Conservation (phyloP, 1,140 invertebrate species). For the Procambarus virginalis region DNA sequence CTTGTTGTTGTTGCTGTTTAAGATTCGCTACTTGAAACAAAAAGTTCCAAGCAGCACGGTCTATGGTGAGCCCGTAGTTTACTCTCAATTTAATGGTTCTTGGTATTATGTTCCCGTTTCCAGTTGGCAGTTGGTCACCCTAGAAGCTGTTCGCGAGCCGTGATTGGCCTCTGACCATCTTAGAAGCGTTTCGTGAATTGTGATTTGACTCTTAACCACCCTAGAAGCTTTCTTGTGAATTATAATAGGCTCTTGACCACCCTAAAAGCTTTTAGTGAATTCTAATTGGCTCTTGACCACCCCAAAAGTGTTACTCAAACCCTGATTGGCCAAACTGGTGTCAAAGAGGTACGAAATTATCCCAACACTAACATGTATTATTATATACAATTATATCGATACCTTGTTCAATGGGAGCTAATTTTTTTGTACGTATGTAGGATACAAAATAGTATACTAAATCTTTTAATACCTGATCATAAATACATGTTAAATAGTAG, state of each 20-base stretch:
- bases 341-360: constrained; percentile 6
- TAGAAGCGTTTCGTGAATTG: neutral
- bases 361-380: neutral
- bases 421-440: constrained; percentile 53
- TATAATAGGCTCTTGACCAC: neutral
- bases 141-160: neutral
- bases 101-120: too few relatives aligned
- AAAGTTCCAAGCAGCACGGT: too few relatives aligned
- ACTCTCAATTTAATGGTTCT: too few relatives aligned
- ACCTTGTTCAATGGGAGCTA: constrained; percentile 32
- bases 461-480: constrained; percentile 64
- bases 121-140: neutral
- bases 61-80: too few relatives aligned
- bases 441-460: constrained; percentile 62
- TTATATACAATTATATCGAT: constrained; percentile 30
- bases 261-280: neutral
- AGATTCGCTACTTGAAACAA: too few relatives aligned
- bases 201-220: neutral
- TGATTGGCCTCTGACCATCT: neutral
- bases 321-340: constrained; percentile 7
- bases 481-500: constrained; percentile 59
- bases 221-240: neutral
- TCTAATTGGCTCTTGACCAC: neutral
- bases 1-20: too few relatives aligned
- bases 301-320: neutral